phyloP scores from a whole-genome alignment of 2,888 invertebrate species.

The Achlya flavicornis region DNA sequence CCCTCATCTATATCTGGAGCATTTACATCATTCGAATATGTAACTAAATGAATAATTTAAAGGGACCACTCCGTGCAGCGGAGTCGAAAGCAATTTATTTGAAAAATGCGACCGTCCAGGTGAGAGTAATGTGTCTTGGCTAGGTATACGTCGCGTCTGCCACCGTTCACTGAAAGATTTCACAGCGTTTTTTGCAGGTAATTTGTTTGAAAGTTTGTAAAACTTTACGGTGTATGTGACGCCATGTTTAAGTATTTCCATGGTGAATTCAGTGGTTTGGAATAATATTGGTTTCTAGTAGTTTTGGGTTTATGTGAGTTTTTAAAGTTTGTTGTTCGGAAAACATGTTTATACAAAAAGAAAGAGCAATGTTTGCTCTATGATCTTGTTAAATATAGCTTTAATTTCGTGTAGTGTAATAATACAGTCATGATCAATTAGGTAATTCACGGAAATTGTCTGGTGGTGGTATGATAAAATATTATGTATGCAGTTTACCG shows the following conservation, averaged over 20 bases:
- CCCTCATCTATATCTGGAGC: not conserved
- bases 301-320: not conserved
- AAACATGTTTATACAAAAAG: too few relatives aligned
- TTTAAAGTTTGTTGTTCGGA: not conserved
- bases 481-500: too few relatives aligned
- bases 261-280: not conserved
- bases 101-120: constrained; percentile 40
- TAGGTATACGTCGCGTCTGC: constrained; percentile 9
- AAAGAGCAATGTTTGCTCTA: too few relatives aligned
- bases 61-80: constrained; percentile 17
- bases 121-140: constrained; percentile 34
- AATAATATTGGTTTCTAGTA: not conserved
- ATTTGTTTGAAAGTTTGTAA: constrained; percentile 10
- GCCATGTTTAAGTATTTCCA: not conserved
- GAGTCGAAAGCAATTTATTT: constrained; percentile 38
- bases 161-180: constrained; percentile 4
- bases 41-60: constrained; percentile 35
- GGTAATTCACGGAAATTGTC: too few relatives aligned
- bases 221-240: constrained; percentile 7
- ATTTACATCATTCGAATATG: constrained; percentile 17
- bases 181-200: constrained; percentile 11
- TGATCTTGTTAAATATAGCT: too few relatives aligned
- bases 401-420: too few relatives aligned
- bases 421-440: too few relatives aligned
- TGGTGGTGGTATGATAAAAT: too few relatives aligned